A percentile compares a stretch with the other conserved stretches of the same genome.
These are phyloP conservation scores for Margaritifera margaritifera DNA, from an alignment of 2,888 invertebrate genomes.

Conservation along the genomic window DNA sequence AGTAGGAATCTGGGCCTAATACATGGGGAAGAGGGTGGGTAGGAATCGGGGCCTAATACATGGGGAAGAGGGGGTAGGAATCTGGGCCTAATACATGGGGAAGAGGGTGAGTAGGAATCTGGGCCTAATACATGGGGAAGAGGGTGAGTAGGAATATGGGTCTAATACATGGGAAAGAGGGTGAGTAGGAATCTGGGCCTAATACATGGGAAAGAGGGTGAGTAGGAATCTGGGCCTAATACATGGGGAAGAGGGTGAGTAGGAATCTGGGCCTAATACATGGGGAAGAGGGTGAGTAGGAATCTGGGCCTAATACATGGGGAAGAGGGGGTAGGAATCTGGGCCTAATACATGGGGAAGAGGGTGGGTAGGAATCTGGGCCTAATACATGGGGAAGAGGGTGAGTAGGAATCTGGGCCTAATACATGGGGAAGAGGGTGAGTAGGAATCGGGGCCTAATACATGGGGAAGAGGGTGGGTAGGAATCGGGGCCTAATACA, in stretches of 20 bases:
- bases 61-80: neutral
- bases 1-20: too few species aligned
- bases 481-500: neutral
- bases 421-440: neutral
- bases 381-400: constrained; percentile 65
- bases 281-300: neutral
- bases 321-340: constrained; percentile 35
- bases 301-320: too few species aligned
- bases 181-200: constrained; percentile 22
- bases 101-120: constrained; percentile 40
- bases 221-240: too few species aligned
- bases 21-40: constrained; percentile 60
- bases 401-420: constrained; percentile 22
- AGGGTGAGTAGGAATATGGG: too few species aligned
- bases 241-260: constrained; percentile 61
- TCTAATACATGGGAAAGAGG: constrained; percentile 65
- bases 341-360: neutral
- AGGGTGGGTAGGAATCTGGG: neutral
- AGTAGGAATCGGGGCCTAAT: too few species aligned
- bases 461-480: constrained; percentile 61
- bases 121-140: neutral
- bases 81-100: constrained; percentile 63
- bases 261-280: neutral
- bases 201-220: neutral
- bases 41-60: neutral